Conservation (phyloP, 2,797 vertebrate species). For the Coreius guichenoti region DNA sequence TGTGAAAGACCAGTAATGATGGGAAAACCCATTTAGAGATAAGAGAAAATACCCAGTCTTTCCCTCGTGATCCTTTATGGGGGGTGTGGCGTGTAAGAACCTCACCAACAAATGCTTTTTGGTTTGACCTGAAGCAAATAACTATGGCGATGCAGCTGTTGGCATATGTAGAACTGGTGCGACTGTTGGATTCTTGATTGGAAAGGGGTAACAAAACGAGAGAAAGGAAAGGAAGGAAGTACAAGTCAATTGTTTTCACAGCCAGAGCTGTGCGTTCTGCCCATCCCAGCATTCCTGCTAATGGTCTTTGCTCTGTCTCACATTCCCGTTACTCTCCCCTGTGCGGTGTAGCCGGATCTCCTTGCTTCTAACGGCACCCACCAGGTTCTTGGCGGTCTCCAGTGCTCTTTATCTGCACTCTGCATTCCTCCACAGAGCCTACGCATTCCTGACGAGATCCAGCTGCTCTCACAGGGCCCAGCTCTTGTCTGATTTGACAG, state of each 20-base stretch:
- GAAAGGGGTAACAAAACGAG: neutral
- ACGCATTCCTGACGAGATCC: slow-evolving; percentile 54
- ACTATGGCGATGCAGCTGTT: slow-evolving; percentile 53
- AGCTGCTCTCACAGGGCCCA: slow-evolving; percentile 46
- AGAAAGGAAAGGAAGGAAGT: neutral
- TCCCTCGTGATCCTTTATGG: neutral
- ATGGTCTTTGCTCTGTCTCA: slow-evolving; percentile 18
- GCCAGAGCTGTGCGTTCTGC: neutral
- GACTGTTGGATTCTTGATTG: slow-evolving; percentile 26
- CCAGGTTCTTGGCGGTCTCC: slow-evolving; percentile 41
- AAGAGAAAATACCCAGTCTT: slow-evolving; percentile 16
- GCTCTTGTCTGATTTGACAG: slow-evolving; percentile 46
- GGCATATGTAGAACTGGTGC: slow-evolving; percentile 43
- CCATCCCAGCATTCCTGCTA: slow-evolving; percentile 29
- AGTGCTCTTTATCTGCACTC: slow-evolving; percentile 50
- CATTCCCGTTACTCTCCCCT: slow-evolving; percentile 32
- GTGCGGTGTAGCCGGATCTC: slow-evolving; percentile 16
- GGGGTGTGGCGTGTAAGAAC: slow-evolving; percentile 13
- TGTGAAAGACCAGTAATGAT: slow-evolving; percentile 2
- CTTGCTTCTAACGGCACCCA: slow-evolving; percentile 30
- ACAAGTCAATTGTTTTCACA: slow-evolving; percentile 35
- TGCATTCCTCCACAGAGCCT: slow-evolving; percentile 56
- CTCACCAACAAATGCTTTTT: slow-evolving; percentile 19
- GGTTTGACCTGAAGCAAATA: slow-evolving; percentile 42
- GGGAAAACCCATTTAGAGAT: neutral